Evolutionary conservation across 1,140 invertebrate species (phyloP).

Genomic region (Theocolax elegans): DNA sequence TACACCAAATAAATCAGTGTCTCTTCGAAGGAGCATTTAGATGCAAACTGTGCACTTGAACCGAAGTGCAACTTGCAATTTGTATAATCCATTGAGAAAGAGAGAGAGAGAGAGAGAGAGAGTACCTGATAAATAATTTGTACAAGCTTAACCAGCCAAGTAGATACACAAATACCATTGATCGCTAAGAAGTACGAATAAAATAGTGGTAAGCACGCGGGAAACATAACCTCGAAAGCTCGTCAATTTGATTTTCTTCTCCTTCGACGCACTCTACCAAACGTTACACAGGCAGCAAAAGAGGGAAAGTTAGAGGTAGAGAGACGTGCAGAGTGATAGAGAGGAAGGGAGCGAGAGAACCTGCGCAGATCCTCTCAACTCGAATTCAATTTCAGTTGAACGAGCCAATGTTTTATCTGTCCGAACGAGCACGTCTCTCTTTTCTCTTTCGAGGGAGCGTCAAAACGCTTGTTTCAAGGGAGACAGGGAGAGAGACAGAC

Average conservation of each 20-base stretch:
- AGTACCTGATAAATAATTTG: no score
- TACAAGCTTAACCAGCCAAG: no score
- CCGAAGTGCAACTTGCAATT: no score
- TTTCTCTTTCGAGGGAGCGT: not conserved
- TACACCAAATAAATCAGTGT: no score
- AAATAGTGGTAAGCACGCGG: not conserved
- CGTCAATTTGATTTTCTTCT: not conserved
- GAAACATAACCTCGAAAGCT: conserved; percentile 3
- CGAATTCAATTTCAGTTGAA: conserved; percentile 19
- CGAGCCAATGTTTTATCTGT: conserved; percentile 22
- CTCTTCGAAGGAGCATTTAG: no score
- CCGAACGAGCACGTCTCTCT: not conserved
- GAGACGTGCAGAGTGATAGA: no score
- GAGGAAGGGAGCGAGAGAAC: not conserved
- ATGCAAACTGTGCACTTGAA: no score
- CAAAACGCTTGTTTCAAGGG: not conserved
- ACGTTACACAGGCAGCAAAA: not conserved
- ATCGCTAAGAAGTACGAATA: no score
- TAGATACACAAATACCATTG: no score
- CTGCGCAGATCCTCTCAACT: not conserved
- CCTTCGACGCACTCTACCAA: not conserved
- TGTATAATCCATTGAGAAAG: no score
- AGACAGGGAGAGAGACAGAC: not conserved
- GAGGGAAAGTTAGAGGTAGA: no score
- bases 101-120: no score